phyloP scores from a whole-genome alignment of 2,113 vertebrate genomes.

The Salvelinus fontinalis region DNA sequence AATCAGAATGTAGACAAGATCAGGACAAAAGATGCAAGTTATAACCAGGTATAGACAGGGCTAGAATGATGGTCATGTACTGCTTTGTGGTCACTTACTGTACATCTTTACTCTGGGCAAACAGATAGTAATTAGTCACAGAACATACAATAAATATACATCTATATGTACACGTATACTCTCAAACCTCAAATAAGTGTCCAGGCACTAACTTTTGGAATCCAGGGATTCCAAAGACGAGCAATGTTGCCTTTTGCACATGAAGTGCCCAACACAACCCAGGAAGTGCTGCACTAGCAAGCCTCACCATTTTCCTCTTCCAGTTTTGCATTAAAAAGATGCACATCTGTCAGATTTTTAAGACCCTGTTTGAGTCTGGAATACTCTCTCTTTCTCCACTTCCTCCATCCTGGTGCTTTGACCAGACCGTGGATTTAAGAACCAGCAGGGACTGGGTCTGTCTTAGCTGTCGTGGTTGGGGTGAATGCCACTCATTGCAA shows the following conservation, averaged over 20 bases:
- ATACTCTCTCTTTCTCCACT: slow-evolving; percentile 5
- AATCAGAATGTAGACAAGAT: no score
- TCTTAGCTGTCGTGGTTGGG: no score
- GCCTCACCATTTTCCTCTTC: slow-evolving; percentile 8
- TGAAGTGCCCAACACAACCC: slow-evolving; percentile 29
- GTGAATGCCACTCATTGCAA: no score
- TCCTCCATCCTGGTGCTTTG: no score
- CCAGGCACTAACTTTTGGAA: slow-evolving; percentile 70
- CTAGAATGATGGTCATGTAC: slow-evolving; percentile 66
- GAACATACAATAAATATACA: slow-evolving; percentile 76
- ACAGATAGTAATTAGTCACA: slow-evolving; percentile 77
- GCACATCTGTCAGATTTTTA: slow-evolving; percentile 15
- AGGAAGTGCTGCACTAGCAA: slow-evolving; percentile 19
- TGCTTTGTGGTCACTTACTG: slow-evolving; percentile 63
- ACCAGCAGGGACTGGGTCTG: no score
- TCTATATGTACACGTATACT: slow-evolving; percentile 72
- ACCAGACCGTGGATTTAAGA: no score
- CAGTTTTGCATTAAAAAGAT: slow-evolving; percentile 39
- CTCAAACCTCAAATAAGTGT: slow-evolving; percentile 58
- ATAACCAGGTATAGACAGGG: no score
- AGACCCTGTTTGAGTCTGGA: slow-evolving; percentile 20
- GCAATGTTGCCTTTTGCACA: background rate
- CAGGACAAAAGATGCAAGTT: no score
- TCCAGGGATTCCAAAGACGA: slow-evolving; percentile 36
- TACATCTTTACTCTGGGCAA: slow-evolving; percentile 70